phyloP scores from a whole-genome alignment of 2,888 invertebrate species.

The Brachypterus glaber region DNA sequence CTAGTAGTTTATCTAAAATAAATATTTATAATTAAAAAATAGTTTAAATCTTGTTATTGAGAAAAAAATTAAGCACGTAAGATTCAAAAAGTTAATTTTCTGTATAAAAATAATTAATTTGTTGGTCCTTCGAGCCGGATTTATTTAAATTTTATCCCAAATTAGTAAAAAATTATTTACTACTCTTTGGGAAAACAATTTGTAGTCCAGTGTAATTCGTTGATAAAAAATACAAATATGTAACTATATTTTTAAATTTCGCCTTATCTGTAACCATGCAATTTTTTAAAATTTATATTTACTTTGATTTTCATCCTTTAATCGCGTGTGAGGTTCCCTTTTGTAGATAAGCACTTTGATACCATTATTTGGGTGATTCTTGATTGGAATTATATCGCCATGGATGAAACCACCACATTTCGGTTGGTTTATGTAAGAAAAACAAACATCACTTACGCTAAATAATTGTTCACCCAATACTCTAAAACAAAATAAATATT shows the following conservation, averaged over 20 bases:
- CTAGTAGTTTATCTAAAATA: constrained; percentile 40
- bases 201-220: too few species aligned
- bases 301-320: constrained; percentile 41
- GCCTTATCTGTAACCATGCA: too few species aligned
- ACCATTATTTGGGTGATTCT: constrained; percentile 25
- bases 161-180: too few species aligned
- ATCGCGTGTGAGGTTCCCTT: constrained; percentile 45
- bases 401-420: constrained; percentile 43
- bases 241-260: too few species aligned
- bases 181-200: too few species aligned
- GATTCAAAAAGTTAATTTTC: neutral
- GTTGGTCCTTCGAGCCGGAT: too few species aligned
- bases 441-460: constrained; percentile 54
- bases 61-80: neutral
- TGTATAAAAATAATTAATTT: too few species aligned
- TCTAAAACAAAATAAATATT: constrained; percentile 33
- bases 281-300: constrained; percentile 34
- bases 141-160: too few species aligned
- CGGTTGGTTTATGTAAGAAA: constrained; percentile 49
- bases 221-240: too few species aligned
- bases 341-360: constrained; percentile 43
- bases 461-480: constrained; percentile 35
- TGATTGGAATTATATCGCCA: constrained; percentile 31
- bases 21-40: constrained; percentile 4
- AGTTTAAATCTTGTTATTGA: neutral